Base-by-base conservation (phyloP, 1,140 invertebrate genomes). In the Trichonephila clavata region DNA sequence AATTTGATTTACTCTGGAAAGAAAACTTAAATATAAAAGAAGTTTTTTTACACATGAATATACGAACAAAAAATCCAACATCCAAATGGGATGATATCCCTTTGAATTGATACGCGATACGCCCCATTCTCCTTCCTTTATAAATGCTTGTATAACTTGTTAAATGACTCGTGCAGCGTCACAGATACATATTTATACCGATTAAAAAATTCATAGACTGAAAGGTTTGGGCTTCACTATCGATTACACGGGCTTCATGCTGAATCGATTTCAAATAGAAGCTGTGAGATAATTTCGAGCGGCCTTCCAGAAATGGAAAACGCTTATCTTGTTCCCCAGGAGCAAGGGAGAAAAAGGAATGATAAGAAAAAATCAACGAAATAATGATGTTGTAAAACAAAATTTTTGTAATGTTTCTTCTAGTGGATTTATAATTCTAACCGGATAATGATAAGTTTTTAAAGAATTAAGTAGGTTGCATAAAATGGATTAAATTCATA, bases 241-340 rank as follows among this genome's bases (percentile, higher is more conserved):
- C 27, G 77, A 39, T 39, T 43, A 39, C 77, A 32, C 21, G 32
- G 20, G 77, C 27, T 81, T 81, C 14, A 81, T 39, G 43, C 20
- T 20, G 32, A 32, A 81, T 81, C 77, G 77, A 81, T 81, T 43
- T 81, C 24, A 81, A 81, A 81, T 81, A 81, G 27, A 32, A 27
- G 24, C 77, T 21, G 10, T 14, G 77, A 39, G 32, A 39, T 50
- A 27, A 43, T 81, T 50, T 18, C 5, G 77, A 68, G 20, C 60
- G 20, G n/a, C n/a, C 16, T 32, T 77, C 1, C 14, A 27, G 32
- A 81, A 50, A 81, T 27, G 18, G 32, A 81, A 43, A 50, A 20
- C 32, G 77, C 77, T 81, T 81, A 81, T 81, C 77, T 81, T 50
- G 27, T 20, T 21, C 43, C 20, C 18, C 77, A 81, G 77, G 10